Conservation (phyloP, 2,888 invertebrate genomes). For the Lithophane socia region DNA sequence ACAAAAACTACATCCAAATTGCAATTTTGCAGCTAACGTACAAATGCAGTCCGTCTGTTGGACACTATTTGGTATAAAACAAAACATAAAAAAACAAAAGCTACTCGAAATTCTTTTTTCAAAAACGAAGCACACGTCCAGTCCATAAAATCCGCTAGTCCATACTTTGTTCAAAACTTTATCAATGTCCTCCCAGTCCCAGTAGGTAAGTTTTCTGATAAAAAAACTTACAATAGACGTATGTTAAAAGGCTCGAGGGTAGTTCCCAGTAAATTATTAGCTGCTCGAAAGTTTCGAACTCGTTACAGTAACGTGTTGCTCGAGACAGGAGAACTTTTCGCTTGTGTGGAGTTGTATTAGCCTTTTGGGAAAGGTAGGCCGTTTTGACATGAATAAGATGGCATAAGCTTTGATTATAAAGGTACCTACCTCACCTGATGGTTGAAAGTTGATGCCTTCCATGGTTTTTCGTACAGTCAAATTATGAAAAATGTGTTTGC, state of each 20-base stretch:
- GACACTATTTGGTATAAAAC: neutral
- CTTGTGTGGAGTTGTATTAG: constrained; percentile 34
- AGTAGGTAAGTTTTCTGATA: constrained; percentile 53
- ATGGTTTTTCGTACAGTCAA: no score
- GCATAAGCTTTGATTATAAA: constrained; percentile 3
- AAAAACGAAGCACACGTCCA: neutral
- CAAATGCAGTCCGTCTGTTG: neutral
- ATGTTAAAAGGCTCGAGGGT: constrained; percentile 50
- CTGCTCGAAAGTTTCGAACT: constrained; percentile 47
- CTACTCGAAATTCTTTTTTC: neutral
- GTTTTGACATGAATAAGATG: neutral
- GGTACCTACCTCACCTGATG: no score
- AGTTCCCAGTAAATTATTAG: constrained; percentile 56
- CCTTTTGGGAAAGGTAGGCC: constrained; percentile 8
- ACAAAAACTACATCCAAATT: neutral
- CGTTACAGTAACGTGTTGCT: constrained; percentile 50
- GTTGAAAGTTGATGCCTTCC: neutral
- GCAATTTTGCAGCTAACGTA: neutral
- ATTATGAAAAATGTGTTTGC: no score
- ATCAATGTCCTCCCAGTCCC: constrained; percentile 22
- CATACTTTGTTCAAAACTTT: constrained; percentile 37
- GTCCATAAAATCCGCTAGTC: constrained; percentile 1
- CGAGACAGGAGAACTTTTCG: constrained; percentile 34
- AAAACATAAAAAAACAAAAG: neutral
- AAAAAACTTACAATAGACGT: constrained; percentile 44